Base-by-base conservation (phyloP, 2,113 vertebrate genomes). In the Symphodus melops region DNA sequence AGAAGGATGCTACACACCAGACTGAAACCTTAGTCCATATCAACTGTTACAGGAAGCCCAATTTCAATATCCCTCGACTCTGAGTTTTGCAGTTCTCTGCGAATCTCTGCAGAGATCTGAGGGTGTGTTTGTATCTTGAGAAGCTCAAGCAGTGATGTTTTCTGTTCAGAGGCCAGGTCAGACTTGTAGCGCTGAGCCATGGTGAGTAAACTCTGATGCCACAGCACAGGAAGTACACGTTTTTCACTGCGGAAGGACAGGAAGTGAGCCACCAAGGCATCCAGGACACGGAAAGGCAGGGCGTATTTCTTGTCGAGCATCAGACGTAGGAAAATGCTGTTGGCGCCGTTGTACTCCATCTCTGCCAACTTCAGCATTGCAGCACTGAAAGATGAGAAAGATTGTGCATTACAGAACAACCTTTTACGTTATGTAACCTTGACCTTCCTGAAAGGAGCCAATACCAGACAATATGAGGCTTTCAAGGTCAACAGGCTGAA, bases 261-360 rank as follows among this genome's bases (percentile, higher is more conserved):
- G 93, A 99, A 99, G 90, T 99, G 98, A 62, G 96, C 97, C 64
- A 97, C 95, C 41, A 99, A 92, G n/a, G 97, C 97, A 2, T 99
- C 98, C 3, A 99, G 93, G 64, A 99, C 98, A 0, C 98, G 96
- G 96, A 98, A 99, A 53, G 98, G 98, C 93, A 99, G 94, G 0
- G 98, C 98, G 0, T 99, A 99, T 10, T 97, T 98, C 92, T 99
- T 99, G 87, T 99, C 98, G 1, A 99, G 94, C 82, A 99, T 82
- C 55, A 99, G 94, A 0, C 98, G 95, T 46, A 99, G 95, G 92
- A 99, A 99, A 89, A 99, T 97, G 91, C 98, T 99, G 93, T 96
- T 99, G 88, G 98, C 97, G 0, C 98, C 97, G 0, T 95, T 99
- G 88, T 99, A 99, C 39, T 95, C 96, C 96, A 98, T 98, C 92